Evolutionary conservation across 92 coral and sea anemone species (phyloP).

Genomic region (Parazoanthus swiftii): DNA sequence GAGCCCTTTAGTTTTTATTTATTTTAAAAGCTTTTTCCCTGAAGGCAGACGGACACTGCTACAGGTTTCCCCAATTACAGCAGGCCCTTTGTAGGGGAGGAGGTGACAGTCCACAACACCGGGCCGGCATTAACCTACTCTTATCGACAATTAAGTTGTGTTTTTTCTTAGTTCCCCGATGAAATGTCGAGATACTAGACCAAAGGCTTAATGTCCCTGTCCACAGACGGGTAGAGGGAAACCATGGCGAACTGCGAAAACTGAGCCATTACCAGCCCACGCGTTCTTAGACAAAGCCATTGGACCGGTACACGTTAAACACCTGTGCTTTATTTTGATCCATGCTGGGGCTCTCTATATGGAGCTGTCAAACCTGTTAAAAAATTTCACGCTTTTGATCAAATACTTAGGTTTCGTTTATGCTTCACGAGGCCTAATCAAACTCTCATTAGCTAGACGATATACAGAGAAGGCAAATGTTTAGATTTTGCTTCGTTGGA

Average conservation of each 20-base stretch:
- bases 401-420: not conserved
- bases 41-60: too few species aligned
- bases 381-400: constrained; percentile 36
- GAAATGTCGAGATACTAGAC: too few species aligned
- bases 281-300: constrained; percentile 25
- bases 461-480: not conserved
- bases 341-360: constrained; percentile 25
- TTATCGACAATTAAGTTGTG: too few species aligned
- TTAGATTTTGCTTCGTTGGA: not conserved
- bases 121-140: too few species aligned
- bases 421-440: constrained; percentile 31
- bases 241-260: not conserved
- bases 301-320: constrained; percentile 36
- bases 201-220: too few species aligned
- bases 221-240: too few species aligned
- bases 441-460: constrained; percentile 22
- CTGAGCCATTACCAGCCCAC: constrained; percentile 5
- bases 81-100: too few species aligned
- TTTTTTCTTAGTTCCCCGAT: too few species aligned
- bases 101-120: too few species aligned
- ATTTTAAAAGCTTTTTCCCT: too few species aligned
- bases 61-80: too few species aligned
- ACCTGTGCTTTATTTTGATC: constrained; percentile 24
- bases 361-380: constrained; percentile 23
- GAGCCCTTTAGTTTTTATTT: too few species aligned